Evolutionary conservation across 2,113 vertebrate genomes (phyloP).

Genomic region (Pogona vitticeps): DNA sequence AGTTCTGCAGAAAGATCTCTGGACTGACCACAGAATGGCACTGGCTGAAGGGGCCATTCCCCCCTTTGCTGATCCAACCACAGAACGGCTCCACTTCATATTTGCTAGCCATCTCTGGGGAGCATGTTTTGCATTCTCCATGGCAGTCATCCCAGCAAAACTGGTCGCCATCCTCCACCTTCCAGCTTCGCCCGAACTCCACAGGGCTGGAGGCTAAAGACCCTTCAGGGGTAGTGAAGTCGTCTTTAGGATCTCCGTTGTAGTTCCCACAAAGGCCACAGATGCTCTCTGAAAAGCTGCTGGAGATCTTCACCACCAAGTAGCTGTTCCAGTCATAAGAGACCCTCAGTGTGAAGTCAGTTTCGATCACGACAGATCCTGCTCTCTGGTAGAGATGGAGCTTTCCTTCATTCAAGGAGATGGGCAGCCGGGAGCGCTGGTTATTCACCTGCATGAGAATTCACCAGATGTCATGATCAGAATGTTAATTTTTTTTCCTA

Average conservation of each 20-base stretch:
- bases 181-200: slow-evolving; percentile 50
- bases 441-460: slow-evolving; percentile 72
- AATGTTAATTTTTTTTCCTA: too few species aligned
- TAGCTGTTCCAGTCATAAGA: slow-evolving; percentile 76
- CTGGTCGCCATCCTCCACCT: neutral
- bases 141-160: slow-evolving; percentile 30
- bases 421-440: slow-evolving; percentile 70
- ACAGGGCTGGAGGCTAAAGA: accelerated
- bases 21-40: slow-evolving; percentile 70
- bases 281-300: neutral
- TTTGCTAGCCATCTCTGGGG: accelerated
- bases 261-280: slow-evolving; percentile 58
- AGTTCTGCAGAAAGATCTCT: slow-evolving; percentile 66
- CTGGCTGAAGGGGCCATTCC: slow-evolving; percentile 62
- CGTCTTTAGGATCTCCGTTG: slow-evolving; percentile 38
- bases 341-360: slow-evolving; percentile 69
- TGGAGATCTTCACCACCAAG: slow-evolving; percentile 67
- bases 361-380: slow-evolving; percentile 60
- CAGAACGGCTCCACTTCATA: neutral
- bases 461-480: neutral
- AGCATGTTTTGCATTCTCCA: neutral
- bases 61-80: neutral
- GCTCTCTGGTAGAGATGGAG: slow-evolving; percentile 69
- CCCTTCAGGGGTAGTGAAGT: neutral
- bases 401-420: slow-evolving; percentile 62